These are phyloP conservation scores for Centrocercus urophasianus DNA, from an alignment of 2,113 vertebrate genomes.

Conservation along the genomic window DNA sequence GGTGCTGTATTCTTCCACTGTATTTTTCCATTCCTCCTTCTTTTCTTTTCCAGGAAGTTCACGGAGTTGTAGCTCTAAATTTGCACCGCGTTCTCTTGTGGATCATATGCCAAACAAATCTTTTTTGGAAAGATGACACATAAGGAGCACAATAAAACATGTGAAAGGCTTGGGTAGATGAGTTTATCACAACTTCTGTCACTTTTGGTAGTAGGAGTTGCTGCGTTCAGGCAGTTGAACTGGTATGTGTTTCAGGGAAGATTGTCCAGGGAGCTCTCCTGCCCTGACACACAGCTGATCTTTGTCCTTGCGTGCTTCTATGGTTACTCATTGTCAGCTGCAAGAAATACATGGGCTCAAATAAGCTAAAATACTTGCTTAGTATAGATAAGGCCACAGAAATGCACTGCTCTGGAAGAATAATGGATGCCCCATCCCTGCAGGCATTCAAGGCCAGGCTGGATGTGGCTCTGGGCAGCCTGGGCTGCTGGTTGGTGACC, in stretches of 20 bases:
- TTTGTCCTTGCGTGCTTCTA: neutral
- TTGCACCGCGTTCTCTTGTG: conserved; percentile 43
- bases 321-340: neutral
- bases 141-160: conserved; percentile 55
- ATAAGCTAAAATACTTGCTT: neutral
- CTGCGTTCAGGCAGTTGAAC: neutral
- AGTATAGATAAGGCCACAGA: rapidly evolving
- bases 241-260: neutral
- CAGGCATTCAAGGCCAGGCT: too few species aligned
- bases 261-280: neutral
- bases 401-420: neutral
- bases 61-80: conserved; percentile 48
- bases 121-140: conserved; percentile 68
- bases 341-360: neutral
- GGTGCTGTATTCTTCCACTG: neutral
- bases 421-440: too few species aligned
- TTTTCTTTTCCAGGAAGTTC: conserved; percentile 45
- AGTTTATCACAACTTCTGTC: conserved; percentile 49
- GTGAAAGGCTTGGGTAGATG: conserved; percentile 61
- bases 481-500: too few species aligned
- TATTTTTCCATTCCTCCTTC: conserved; percentile 54
- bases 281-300: neutral
- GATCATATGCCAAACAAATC: conserved; percentile 46
- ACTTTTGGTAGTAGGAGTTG: conserved; percentile 40
- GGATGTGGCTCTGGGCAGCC: too few species aligned